Conservation (phyloP, 2,888 invertebrate genomes). For the Therioaphis trifolii region DNA sequence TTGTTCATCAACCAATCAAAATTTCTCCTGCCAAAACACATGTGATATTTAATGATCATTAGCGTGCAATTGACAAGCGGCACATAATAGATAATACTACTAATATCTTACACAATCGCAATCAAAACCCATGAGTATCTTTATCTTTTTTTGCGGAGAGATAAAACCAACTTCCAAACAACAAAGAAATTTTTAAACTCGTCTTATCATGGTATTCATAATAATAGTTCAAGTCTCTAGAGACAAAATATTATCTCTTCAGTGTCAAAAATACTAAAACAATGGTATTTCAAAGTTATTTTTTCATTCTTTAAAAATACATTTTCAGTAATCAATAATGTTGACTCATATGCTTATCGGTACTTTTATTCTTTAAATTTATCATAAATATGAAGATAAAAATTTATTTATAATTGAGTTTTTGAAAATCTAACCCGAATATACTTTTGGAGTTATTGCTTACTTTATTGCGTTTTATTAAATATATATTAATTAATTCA, state of each 20-base stretch:
- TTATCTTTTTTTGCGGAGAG: neutral
- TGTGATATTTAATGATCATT: neutral
- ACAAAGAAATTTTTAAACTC: neutral
- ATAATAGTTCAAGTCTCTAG: neutral
- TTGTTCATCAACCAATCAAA: no score
- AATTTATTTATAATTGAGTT: no score
- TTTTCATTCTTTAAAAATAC: neutral
- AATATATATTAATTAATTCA: no score
- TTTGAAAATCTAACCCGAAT: no score
- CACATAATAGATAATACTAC: no score
- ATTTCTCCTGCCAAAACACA: neutral
- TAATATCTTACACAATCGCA: neutral
- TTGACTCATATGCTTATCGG: no score
- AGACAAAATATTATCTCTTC: neutral
- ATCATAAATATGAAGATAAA: no score
- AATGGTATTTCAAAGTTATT: neutral
- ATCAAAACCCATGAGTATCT: neutral
- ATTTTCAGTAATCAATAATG: neutral
- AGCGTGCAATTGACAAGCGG: no score
- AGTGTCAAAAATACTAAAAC: neutral
- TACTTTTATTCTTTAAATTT: no score
- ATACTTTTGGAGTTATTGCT: no score
- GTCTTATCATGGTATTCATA: neutral
- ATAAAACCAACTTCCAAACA: neutral
- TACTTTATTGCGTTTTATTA: no score